Evolutionary conservation across 1,140 invertebrate species (phyloP), one percentile per base, ranked within the genome.

Genomic region (Amphibalanus amphitrite): DNA sequence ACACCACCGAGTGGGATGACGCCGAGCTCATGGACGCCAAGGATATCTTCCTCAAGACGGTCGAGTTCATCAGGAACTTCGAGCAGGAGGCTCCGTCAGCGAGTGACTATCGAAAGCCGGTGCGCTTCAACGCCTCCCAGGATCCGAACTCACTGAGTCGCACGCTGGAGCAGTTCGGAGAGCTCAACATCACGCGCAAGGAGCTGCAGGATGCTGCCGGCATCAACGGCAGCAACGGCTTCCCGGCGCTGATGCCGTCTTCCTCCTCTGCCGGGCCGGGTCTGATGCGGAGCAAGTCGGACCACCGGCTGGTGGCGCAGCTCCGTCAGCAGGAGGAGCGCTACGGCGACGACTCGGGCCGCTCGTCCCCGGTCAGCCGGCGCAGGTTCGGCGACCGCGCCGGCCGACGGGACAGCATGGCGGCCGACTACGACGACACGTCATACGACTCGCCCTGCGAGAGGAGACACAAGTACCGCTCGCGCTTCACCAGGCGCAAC

Each of bases 41-140:
- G 82, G 92, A 95, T 80, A 92, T 95, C 71, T 95, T 95, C 81
- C 81, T 95, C 0, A 93, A 92, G 80, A 95, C 92, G 4, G 90
- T 82, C 47, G 93, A 96, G 77, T 97, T 95, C 80, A 87, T 96
- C 74, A 84, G 93, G 75, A 94, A 93, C 81, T 95, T 94, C 77
- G 93, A 95, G 78, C 91, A 93, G 77, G 93, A 96, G 28, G 71
- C 59, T 8, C 65, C 26, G 25, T 29, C 15, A 26, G 40, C 69
- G 15, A 86, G 89, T 38, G 93, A 96, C 81, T 95, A 93, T 78
- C 88, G 85, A 73, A 84, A 92, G 70, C 86, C 90, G 74, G 88
- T 95, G 29, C 83, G 91, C 72, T 92, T 95, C 80, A 83, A 90
- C 28, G 88, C 92, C 83, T 87, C 89, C 0, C 90, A 93, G 75